Percentiles rank a stretch among this genome's conserved stretches.
These are phyloP conservation scores for Philopedon plagiatum DNA, from an alignment of 2,888 invertebrate genomes.

Conservation along the genomic window DNA sequence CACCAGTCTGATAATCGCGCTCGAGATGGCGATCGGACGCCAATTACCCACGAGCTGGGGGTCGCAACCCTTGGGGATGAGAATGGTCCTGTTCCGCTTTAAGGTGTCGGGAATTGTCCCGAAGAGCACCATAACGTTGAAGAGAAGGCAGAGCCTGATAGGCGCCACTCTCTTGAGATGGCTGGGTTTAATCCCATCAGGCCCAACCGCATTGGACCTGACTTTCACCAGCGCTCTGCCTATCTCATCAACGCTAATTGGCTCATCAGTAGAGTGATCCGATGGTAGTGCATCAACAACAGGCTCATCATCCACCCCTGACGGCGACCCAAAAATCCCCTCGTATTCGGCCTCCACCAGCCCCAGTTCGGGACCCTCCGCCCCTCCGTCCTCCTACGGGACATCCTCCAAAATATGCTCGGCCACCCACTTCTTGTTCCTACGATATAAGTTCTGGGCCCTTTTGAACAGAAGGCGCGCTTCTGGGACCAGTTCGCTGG, in stretches of 20 bases:
- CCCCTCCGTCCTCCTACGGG: background rate
- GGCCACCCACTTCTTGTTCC: background rate
- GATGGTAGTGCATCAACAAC: background rate
- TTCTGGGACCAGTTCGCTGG: background rate
- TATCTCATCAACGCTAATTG: background rate
- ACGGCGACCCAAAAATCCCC: background rate
- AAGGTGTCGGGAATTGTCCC: no score
- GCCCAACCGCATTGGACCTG: conserved; percentile 17
- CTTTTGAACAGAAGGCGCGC: background rate
- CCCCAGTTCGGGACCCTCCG: background rate
- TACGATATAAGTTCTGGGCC: background rate
- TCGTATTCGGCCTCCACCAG: background rate
- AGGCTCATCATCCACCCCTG: background rate
- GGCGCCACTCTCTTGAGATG: background rate
- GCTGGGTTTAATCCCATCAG: conserved; percentile 27
- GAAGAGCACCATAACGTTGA: background rate
- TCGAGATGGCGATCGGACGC: background rate
- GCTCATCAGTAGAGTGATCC: background rate
- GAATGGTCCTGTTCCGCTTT: background rate
- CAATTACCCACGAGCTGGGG: background rate
- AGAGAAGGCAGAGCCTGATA: background rate
- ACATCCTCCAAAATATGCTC: background rate
- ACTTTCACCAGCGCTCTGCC: background rate
- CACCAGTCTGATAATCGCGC: background rate
- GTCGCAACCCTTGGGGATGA: background rate